These are phyloP conservation scores for Lasioglossum leucozonium DNA, from an alignment of 2,888 invertebrate genomes.

Conservation along the genomic window DNA sequence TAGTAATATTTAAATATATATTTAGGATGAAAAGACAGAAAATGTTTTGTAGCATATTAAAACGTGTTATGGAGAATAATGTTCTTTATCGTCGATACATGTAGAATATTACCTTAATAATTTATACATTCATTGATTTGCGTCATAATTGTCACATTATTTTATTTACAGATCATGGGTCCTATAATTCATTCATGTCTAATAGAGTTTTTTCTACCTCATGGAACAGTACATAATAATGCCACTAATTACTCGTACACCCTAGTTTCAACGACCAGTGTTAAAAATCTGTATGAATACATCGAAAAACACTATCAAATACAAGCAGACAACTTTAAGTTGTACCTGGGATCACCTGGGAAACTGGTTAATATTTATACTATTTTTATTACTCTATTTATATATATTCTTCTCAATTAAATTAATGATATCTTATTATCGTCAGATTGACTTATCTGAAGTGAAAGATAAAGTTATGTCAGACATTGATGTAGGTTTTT, in stretches of 20 bases:
- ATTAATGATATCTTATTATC: conserved; percentile 28
- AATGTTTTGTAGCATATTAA: neutral
- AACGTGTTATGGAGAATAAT: neutral
- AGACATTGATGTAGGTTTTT: conserved; percentile 83
- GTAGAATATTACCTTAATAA: neutral
- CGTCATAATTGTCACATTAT: conserved; percentile 49
- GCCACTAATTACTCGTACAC: conserved; percentile 15
- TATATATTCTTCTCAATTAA: conserved; percentile 1
- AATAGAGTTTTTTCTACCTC: conserved; percentile 75
- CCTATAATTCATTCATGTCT: conserved; percentile 84
- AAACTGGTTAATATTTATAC: conserved; percentile 57
- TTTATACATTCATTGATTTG: neutral
- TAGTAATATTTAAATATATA: neutral
- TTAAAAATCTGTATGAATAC: conserved; percentile 55
- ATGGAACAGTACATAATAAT: conserved; percentile 75
- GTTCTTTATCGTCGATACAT: neutral
- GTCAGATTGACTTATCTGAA: conserved; percentile 84
- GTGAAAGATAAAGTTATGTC: conserved; percentile 84
- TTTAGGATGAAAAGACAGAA: neutral
- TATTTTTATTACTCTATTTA: neutral
- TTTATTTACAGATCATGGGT: conserved; percentile 84
- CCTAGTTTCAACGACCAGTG: conserved; percentile 51
- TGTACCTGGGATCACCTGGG: conserved; percentile 29
- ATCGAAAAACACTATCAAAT: conserved; percentile 52
- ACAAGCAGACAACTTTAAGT: conserved; percentile 51